Percentiles rank a stretch among this genome's conserved stretches.
phyloP scores from a whole-genome alignment of 2,797 vertebrate genomes.

The Cetoscarus ocellatus region DNA sequence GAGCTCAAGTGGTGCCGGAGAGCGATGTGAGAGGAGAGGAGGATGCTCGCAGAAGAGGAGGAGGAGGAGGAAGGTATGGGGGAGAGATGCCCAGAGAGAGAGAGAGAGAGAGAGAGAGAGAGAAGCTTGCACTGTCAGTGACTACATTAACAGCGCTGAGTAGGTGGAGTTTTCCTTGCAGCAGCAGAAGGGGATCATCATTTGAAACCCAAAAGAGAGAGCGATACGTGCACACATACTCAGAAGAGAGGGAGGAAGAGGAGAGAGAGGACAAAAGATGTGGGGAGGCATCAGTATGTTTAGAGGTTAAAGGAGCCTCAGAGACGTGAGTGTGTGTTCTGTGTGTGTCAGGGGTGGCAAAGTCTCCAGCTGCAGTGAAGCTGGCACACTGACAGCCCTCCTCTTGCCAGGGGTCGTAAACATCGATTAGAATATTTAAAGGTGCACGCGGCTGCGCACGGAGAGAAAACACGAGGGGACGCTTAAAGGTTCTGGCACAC shows the following conservation, averaged over 20 bases:
- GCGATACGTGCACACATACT: background rate
- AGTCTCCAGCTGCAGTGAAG: constrained; percentile 64
- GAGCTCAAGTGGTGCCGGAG: constrained; percentile 69
- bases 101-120: constrained; percentile 37
- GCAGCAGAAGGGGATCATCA: constrained; percentile 59
- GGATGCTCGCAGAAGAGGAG: constrained; percentile 43
- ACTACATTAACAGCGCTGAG: constrained; percentile 78
- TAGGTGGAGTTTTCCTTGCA: constrained; percentile 81
- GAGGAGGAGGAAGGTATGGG: background rate
- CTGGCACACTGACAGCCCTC: constrained; percentile 62
- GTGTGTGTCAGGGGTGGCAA: constrained; percentile 8
- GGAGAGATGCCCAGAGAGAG: constrained; percentile 5
- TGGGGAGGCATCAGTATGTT: constrained; percentile 9
- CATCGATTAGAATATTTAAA: constrained; percentile 80
- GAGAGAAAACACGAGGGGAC: constrained; percentile 32
- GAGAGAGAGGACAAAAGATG: background rate
- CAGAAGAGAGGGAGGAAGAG: background rate
- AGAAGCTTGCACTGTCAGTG: constrained; percentile 65
- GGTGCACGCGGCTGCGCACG: constrained; percentile 40
- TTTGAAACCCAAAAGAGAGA: constrained; percentile 55
- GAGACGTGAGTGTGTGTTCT: constrained; percentile 12
- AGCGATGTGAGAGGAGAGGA: constrained; percentile 65
- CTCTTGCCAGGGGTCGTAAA: constrained; percentile 73
- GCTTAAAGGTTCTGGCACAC: constrained; percentile 28
- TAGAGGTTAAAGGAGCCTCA: constrained; percentile 51